Evolutionary conservation across 64 coral and sea anemone species (phyloP).

Genomic region (Exaiptasia diaphana): DNA sequence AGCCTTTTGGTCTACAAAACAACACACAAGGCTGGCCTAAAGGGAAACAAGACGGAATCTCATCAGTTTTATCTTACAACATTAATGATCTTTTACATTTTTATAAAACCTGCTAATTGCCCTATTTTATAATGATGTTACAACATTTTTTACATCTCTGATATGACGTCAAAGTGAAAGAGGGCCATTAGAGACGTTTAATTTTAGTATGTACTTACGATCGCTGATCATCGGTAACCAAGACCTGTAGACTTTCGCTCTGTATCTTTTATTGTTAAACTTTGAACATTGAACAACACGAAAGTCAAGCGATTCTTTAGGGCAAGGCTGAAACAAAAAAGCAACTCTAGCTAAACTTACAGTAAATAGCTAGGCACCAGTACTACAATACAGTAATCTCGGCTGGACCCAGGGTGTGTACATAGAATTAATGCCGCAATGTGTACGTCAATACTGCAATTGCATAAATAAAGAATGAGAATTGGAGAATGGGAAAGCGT

Average conservation of each 20-base stretch:
- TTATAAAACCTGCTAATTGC: no score
- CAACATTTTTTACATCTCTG: no score
- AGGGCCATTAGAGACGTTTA: no score
- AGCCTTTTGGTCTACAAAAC: conserved; percentile 59
- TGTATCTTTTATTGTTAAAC: conserved; percentile 62
- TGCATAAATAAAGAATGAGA: background rate
- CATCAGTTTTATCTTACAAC: no score
- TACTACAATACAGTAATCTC: no score
- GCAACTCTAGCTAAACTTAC: no score
- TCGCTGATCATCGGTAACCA: conserved; percentile 72
- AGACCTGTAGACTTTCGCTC: conserved; percentile 12
- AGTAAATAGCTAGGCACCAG: no score
- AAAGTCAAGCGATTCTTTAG: conserved; percentile 50
- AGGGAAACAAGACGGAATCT: background rate
- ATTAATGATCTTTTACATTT: no score
- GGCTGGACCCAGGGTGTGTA: no score
- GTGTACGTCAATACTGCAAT: background rate
- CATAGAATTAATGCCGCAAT: background rate
- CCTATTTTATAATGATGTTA: no score
- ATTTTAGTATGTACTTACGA: background rate
- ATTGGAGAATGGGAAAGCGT: no score
- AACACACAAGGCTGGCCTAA: conserved; percentile 61
- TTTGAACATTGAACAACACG: conserved; percentile 57
- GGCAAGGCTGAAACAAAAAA: conserved; percentile 37
- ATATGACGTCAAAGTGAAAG: no score